Evolutionary conservation across 2,888 invertebrate species (phyloP), one percentile per base, ranked within the genome.

Genomic region (Tachina fera): DNA sequence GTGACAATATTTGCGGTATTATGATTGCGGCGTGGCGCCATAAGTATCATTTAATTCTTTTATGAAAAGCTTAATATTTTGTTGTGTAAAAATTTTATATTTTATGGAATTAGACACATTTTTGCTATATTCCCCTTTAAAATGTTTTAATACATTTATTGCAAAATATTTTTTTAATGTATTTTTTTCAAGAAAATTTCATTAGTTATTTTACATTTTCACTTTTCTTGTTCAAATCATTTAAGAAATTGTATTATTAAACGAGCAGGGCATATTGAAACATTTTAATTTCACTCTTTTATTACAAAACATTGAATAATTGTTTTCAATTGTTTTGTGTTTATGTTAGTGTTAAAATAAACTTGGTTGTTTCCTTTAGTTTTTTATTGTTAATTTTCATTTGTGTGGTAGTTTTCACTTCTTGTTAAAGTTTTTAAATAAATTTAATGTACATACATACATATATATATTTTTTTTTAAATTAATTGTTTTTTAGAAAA

Each of bases 11-110:
- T 89, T 76, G 81, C 51, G 83, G 81, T 88, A 77, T 82, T 86
- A 83, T 75, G 87, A 78, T 94, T 94, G 90, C 94, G 93, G 92
- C 94, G 93, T 89, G 94, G 94, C 91, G 94, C 94, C 94, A 94
- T 94, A 91, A 90, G 91, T 90, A 89, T 88, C 89, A 88, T 89
- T 90, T 89, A 87, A 74, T 70, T 67, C 19, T 49, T 67, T 41
- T 47, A n/a, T 41, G 45, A 8, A 43, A 14, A 14, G 22, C 22
- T n/a, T 9, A 70, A 71, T 19, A 16, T 56, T 67, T 39, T 19
- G 8, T 68, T 41, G 16, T 70, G 51, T 61, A 13, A 56, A 0
- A 19, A 1, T 19, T 14, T 19, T 60, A 16, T 49, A 31, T 47
- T 77, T 68, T 47, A 58, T 72, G n/a, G 9, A 22, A 16, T 16